Evolutionary conservation across 2,113 vertebrate genomes (phyloP).

Genomic region (Calidris pygmaea): DNA sequence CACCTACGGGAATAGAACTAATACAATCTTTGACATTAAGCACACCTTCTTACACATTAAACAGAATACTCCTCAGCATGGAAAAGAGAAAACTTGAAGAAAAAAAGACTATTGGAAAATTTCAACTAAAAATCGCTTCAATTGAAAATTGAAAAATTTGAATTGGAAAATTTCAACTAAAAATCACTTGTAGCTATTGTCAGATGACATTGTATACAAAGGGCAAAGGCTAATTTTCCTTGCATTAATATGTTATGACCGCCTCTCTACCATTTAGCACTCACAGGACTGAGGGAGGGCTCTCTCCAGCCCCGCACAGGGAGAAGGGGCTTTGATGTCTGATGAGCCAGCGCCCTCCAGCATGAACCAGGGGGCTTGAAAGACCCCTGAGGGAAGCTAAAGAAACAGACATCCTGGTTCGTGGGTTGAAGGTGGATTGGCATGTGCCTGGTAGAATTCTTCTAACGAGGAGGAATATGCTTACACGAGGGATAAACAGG

Average conservation of each 20-base stretch:
- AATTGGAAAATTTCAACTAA: neutral
- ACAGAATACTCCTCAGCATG: neutral
- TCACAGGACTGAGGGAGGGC: neutral
- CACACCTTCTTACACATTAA: neutral
- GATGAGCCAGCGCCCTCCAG: neutral
- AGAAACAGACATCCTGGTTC: neutral
- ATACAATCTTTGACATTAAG: neutral
- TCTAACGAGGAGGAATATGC: neutral
- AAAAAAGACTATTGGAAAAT: neutral
- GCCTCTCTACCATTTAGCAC: neutral
- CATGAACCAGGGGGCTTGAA: neutral
- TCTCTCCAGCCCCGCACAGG: neutral
- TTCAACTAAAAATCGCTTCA: neutral
- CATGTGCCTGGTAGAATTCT: neutral
- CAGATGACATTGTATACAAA: neutral
- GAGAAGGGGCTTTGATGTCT: neutral
- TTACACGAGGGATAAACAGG: neutral
- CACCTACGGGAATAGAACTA: neutral
- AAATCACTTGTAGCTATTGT: neutral
- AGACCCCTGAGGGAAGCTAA: neutral
- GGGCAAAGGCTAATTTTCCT: neutral
- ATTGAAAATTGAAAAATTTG: neutral
- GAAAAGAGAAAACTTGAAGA: neutral
- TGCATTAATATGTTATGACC: neutral
- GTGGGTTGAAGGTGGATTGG: neutral